A percentile compares a stretch with the other conserved stretches of the same genome.
These are phyloP conservation scores for Drosophila bunnanda DNA, from an alignment of 2,888 invertebrate species.

Conservation along the genomic window DNA sequence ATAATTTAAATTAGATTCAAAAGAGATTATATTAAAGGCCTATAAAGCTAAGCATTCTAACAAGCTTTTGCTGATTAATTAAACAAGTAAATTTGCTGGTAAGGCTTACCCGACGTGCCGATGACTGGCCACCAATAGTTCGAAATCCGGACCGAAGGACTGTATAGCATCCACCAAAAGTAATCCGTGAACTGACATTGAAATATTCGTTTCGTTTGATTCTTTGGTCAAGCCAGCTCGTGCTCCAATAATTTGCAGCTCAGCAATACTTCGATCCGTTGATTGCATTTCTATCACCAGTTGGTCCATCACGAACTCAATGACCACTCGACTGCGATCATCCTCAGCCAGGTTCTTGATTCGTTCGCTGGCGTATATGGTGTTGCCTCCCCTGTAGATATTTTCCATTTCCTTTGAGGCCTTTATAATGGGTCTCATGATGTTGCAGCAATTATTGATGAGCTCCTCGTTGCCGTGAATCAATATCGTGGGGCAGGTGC, in stretches of 20 bases:
- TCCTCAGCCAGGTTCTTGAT: conserved; percentile 47
- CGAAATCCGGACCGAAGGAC: conserved; percentile 97
- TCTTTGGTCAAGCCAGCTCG: conserved; percentile 90
- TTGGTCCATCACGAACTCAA: conserved; percentile 95
- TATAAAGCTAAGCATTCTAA: conserved; percentile 4
- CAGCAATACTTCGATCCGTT: conserved; percentile 94
- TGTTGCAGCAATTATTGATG: conserved; percentile 88
- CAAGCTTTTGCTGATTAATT: not conserved
- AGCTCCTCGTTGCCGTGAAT: conserved; percentile 97
- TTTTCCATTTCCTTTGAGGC: conserved; percentile 44
- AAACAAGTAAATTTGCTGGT: not conserved
- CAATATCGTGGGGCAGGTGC: conserved; percentile 93
- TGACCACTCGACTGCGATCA: conserved; percentile 88
- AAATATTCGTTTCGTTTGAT: conserved; percentile 90
- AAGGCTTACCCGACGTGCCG: conserved; percentile 92
- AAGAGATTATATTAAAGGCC: not conserved
- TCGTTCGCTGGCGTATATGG: conserved; percentile 39
- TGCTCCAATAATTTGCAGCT: conserved; percentile 96
- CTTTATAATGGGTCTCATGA: conserved; percentile 81
- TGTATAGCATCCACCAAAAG: conserved; percentile 97
- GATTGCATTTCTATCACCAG: conserved; percentile 95
- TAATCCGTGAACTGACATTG: conserved; percentile 95
- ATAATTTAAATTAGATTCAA: not conserved
- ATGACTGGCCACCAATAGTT: conserved; percentile 96
- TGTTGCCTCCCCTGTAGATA: conserved; percentile 33